Evolutionary conservation across 2,113 vertebrate genomes (phyloP), one percentile per base, ranked within the genome.

Genomic region (Cebidichthys violaceus): DNA sequence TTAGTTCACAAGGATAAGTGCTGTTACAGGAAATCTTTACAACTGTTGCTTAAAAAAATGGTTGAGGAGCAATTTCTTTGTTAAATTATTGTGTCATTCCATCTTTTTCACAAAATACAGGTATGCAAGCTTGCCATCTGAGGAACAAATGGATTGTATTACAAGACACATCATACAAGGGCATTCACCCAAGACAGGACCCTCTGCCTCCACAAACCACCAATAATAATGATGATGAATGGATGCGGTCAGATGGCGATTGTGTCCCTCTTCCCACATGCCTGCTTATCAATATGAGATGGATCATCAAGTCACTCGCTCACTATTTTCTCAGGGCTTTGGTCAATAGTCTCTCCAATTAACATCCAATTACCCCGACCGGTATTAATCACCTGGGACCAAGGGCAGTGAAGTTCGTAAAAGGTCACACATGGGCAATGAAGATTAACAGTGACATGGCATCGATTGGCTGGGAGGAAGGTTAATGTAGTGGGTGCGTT

Each of bases 271-370:
- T 81, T 86, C 75, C 75, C 76, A 35, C 70, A 66, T 10, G 81
- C 71, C 77, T 35, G 69, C 79, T 88, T 87, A 90, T 93, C 93
- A 88, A 92, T 91, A 88, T 62, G 52, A 83, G 77, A 70, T 47
- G 86, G 50, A 79, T 75, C 79, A 85, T 90, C 88, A 85, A 76
- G 81, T 77, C 31, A 62, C 88, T 78, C 37, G 4, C 81, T 84
- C 82, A 66, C 69, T 88, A 37, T 81, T 90, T 94, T 90, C 86
- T 82, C 82, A 76, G 59, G 61, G 35, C 83, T 66, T 79, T 88
- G 87, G 74, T 94, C 92, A 92, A 94, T 94, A 95, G 82, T 79
- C 82, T 87, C 79, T 91, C 90, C 92, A 94, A 93, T 95, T 93
- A 94, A 92, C 93, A 90, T 90, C 86, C 90, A 91, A 92, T 95